These are phyloP conservation scores for Siphonodentalium dalli DNA, from an alignment of 2,888 invertebrate genomes.

Conservation along the genomic window DNA sequence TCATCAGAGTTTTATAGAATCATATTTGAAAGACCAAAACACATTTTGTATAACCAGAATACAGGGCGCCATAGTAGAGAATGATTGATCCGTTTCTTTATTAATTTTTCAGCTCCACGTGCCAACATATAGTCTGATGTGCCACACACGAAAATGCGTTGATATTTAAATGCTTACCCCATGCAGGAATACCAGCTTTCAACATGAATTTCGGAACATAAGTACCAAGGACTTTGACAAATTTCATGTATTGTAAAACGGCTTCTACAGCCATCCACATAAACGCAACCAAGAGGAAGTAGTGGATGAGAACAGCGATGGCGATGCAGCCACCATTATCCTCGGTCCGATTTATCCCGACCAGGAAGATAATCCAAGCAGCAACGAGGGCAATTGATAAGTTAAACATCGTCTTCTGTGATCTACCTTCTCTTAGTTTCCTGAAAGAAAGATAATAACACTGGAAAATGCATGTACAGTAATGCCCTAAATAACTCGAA, in stretches of 20 bases:
- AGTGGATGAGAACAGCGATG: conserved; percentile 73
- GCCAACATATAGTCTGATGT: no score
- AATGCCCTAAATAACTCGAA: no score
- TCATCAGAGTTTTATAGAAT: no score
- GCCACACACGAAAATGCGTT: no score
- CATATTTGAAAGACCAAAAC: no score
- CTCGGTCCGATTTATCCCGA: conserved; percentile 53
- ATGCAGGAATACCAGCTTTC: conserved; percentile 73
- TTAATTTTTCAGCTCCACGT: no score
- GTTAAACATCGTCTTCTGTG: conserved; percentile 74
- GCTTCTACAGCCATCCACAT: conserved; percentile 79
- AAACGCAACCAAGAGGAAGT: conserved; percentile 68
- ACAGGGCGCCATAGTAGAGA: no score
- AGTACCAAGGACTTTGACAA: conserved; percentile 73
- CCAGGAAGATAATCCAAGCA: conserved; percentile 68
- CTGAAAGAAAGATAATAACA: no score
- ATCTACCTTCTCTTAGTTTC: conserved; percentile 72
- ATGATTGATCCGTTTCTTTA: no score
- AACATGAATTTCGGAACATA: conserved; percentile 70
- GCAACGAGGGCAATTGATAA: conserved; percentile 72
- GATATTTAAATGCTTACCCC: conserved; percentile 66
- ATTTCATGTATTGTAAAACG: conserved; percentile 73
- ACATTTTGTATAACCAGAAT: no score
- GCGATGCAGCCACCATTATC: conserved; percentile 68
- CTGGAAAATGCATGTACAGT: no score